A percentile compares a stretch with the other conserved stretches of the same genome.
Conservation (phyloP, 2,797 vertebrate genomes). For the Hirundo rustica region DNA sequence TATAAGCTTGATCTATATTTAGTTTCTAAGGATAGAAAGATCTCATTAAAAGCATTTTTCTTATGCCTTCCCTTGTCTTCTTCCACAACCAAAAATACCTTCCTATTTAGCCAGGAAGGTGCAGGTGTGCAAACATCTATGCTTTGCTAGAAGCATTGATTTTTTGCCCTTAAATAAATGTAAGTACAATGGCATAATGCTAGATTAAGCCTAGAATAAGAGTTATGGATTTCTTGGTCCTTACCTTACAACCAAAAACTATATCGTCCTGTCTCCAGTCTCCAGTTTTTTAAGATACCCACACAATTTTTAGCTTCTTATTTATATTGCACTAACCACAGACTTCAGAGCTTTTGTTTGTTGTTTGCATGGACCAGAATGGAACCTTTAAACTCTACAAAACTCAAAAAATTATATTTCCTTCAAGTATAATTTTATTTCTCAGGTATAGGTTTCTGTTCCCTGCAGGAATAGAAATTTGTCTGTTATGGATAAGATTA, state of each 20-base stretch:
- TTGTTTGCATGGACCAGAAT: background rate
- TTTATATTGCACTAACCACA: background rate
- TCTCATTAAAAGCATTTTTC: background rate
- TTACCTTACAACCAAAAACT: background rate
- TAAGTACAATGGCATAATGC: background rate
- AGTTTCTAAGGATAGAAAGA: background rate
- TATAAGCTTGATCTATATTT: background rate
- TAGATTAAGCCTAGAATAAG: background rate
- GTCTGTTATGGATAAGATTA: background rate
- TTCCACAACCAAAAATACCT: background rate
- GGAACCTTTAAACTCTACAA: background rate
- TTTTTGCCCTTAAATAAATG: background rate
- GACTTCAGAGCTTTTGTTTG: background rate
- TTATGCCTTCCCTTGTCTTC: background rate
- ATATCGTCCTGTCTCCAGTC: background rate
- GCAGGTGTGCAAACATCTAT: background rate
- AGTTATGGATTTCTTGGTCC: background rate
- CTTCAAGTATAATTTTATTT: background rate
- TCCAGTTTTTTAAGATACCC: background rate
- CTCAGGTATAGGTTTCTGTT: background rate
- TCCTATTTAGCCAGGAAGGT: background rate
- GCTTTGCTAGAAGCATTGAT: background rate
- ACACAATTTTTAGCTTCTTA: background rate
- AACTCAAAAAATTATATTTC: background rate
- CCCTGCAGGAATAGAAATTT: background rate